Evolutionary conservation across 1,140 invertebrate species (phyloP).

Genomic region (Agrilus planipennis): DNA sequence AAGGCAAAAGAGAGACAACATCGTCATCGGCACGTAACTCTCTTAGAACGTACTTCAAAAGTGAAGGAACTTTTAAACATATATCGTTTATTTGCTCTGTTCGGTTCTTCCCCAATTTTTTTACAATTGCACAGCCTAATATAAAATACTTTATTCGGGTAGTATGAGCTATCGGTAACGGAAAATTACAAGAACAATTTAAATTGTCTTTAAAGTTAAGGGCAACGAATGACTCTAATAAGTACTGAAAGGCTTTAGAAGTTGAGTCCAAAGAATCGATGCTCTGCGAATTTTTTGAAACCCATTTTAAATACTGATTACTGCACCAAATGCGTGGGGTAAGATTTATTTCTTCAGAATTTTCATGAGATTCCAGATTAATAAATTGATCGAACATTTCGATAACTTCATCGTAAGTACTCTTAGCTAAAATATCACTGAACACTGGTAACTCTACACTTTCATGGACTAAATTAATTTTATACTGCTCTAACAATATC

Average conservation of each 20-base stretch:
- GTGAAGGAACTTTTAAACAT: constrained; percentile 20
- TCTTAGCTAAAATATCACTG: constrained; percentile 3
- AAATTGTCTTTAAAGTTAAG: constrained; percentile 12
- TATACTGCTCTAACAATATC: constrained; percentile 16
- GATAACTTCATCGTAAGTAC: constrained; percentile 6
- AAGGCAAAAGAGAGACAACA: constrained; percentile 14
- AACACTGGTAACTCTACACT: constrained; percentile 12
- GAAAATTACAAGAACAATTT: constrained; percentile 26
- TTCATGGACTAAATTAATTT: constrained; percentile 13
- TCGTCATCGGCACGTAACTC: constrained; percentile 10
- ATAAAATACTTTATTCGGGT: constrained; percentile 17
- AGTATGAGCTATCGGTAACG: constrained; percentile 21
- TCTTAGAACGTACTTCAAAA: constrained; percentile 19
- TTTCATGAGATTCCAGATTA: constrained; percentile 11
- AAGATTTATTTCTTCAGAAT: background rate
- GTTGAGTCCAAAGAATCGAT: constrained; percentile 11
- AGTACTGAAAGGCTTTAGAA: constrained; percentile 13
- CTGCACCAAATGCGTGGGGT: constrained; percentile 18
- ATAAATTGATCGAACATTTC: constrained; percentile 12
- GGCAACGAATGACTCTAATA: constrained; percentile 17
- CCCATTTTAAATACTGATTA: constrained; percentile 21
- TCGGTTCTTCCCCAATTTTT: constrained; percentile 5
- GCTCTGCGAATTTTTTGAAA: constrained; percentile 9
- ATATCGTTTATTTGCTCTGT: constrained; percentile 10
- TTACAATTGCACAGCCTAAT: constrained; percentile 15